Conservation (phyloP, 1,140 invertebrate species). For the Episyrphus balteatus region DNA sequence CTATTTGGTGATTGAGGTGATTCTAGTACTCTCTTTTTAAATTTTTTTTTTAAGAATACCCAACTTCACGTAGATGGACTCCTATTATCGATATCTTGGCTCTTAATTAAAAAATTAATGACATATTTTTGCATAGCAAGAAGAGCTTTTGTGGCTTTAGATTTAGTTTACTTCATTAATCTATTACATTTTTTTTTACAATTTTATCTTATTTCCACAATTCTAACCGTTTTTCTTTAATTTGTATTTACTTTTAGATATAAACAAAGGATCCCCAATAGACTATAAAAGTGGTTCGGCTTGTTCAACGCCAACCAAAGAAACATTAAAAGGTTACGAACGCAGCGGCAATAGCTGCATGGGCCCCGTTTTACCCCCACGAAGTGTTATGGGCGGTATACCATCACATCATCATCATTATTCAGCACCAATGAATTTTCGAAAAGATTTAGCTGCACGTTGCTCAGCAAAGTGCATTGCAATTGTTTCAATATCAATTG, state of each 20-base stretch:
- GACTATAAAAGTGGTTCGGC: conserved; percentile 59
- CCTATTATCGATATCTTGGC: too few species aligned
- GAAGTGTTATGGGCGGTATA: conserved; percentile 51
- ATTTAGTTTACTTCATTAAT: too few species aligned
- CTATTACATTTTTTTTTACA: too few species aligned
- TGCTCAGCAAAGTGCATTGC: conserved; percentile 87
- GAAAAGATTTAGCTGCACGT: conserved; percentile 72
- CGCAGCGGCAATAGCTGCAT: conserved; percentile 39
- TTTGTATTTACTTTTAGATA: conserved; percentile 47
- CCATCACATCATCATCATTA: conserved; percentile 30
- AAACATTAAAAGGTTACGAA: conserved; percentile 52
- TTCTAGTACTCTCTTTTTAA: too few species aligned
- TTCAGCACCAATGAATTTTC: conserved; percentile 54
- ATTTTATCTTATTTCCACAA: too few species aligned
- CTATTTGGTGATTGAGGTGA: too few species aligned
- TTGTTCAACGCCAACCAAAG: conserved; percentile 37
- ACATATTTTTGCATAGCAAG: too few species aligned
- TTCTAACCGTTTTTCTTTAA: not conserved
- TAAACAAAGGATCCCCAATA: conserved; percentile 76
- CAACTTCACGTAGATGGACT: too few species aligned
- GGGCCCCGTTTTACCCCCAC: conserved; percentile 60
- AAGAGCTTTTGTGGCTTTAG: too few species aligned
- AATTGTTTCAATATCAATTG: conserved; percentile 71
- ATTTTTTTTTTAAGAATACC: too few species aligned
- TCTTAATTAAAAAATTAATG: too few species aligned